Conservation (phyloP, 1,140 invertebrate genomes). For the Anthonomus grandis region DNA sequence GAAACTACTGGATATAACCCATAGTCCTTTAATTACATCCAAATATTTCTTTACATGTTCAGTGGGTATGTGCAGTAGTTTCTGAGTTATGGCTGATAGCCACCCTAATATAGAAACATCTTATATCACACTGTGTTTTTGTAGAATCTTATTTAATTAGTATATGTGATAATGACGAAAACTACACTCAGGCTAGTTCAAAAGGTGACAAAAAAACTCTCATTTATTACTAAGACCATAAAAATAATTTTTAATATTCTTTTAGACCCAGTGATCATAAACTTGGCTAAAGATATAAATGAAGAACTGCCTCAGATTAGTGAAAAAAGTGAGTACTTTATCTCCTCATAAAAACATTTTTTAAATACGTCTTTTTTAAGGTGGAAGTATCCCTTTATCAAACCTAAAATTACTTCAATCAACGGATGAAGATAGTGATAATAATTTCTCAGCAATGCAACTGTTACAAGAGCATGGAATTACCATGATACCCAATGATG, state of each 20-base stretch:
- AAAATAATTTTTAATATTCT: neutral
- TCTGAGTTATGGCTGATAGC: too few relatives aligned
- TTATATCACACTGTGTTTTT: too few relatives aligned
- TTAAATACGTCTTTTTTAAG: neutral
- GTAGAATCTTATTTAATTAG: too few relatives aligned
- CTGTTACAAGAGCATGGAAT: conserved; percentile 78
- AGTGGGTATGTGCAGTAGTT: too few relatives aligned
- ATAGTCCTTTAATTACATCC: too few relatives aligned
- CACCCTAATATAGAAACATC: too few relatives aligned
- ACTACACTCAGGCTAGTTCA: too few relatives aligned
- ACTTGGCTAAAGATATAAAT: conserved; percentile 7
- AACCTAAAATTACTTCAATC: neutral
- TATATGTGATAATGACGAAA: too few relatives aligned
- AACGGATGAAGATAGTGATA: conserved; percentile 45
- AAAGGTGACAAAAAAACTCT: too few relatives aligned
- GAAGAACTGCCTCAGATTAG: neutral
- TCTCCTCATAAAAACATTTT: neutral
- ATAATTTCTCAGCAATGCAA: conserved; percentile 42
- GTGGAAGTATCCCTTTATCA: neutral
- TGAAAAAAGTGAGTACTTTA: neutral
- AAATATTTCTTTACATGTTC: too few relatives aligned
- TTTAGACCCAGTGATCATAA: conserved; percentile 17
- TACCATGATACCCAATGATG: conserved; percentile 71
- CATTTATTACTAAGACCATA: neutral
- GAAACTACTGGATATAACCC: too few relatives aligned